phyloP scores from a whole-genome alignment of 2,113 vertebrate species.

The Thalassoma bifasciatum region DNA sequence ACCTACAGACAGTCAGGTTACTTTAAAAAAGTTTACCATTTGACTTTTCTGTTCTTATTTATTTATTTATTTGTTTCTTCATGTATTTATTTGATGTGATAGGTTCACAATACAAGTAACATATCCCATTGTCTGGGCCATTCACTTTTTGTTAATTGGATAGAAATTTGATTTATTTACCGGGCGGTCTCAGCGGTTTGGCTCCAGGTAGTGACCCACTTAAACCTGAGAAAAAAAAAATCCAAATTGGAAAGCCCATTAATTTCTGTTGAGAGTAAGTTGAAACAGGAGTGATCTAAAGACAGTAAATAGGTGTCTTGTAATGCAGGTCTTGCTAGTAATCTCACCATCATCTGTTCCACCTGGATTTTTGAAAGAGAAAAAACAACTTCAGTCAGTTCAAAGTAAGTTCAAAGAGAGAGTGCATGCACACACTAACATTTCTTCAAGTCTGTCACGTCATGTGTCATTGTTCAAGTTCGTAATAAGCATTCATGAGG shows the following conservation, averaged over 20 bases:
- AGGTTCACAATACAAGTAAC: too few species aligned
- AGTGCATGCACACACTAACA: background rate
- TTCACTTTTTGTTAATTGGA: background rate
- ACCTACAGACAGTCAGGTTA: constrained; percentile 46
- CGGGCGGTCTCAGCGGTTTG: constrained; percentile 81
- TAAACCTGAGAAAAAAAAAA: constrained; percentile 56
- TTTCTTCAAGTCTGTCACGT: constrained; percentile 11
- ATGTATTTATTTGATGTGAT: too few species aligned
- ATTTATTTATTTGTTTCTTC: too few species aligned
- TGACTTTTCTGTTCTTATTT: too few species aligned
- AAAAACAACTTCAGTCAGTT: background rate
- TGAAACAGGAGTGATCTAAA: background rate
- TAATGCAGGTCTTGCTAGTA: background rate
- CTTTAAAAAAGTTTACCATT: background rate
- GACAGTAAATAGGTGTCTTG: background rate
- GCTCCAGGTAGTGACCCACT: constrained; percentile 67
- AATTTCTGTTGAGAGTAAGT: background rate
- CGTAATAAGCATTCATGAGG: constrained; percentile 37
- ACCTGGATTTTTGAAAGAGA: constrained; percentile 21
- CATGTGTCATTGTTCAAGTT: background rate
- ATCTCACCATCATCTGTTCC: constrained; percentile 15
- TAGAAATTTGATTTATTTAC: constrained; percentile 53
- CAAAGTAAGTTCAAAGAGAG: background rate
- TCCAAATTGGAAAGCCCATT: background rate
- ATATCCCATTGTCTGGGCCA: background rate